Percentiles rank a stretch among this genome's conserved stretches.
Evolutionary conservation across 2,797 vertebrate genomes (phyloP).

Genomic region (Xenentodon cancila): DNA sequence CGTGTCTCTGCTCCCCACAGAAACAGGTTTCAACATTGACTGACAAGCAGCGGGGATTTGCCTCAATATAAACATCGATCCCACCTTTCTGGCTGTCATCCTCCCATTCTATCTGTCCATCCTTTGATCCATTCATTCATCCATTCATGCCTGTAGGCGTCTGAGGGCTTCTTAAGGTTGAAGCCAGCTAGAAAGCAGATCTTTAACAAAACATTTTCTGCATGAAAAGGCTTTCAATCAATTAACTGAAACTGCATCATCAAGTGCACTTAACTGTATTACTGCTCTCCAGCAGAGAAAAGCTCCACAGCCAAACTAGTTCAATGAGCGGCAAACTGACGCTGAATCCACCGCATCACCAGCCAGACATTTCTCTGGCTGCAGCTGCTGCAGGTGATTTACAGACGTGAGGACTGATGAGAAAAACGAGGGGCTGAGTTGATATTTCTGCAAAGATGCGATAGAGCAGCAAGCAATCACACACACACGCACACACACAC

Average conservation of each 20-base stretch:
- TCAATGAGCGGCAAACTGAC: neutral
- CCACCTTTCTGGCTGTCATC: slow-evolving; percentile 10
- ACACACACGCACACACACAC: neutral
- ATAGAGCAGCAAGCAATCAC: neutral
- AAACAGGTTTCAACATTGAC: slow-evolving; percentile 8
- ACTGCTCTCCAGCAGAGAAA: slow-evolving; percentile 18
- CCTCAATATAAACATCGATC: slow-evolving; percentile 11
- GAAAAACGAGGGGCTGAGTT: slow-evolving; percentile 4
- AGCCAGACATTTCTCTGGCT: slow-evolving; percentile 6
- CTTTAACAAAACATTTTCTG: slow-evolving; percentile 14
- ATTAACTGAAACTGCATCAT: slow-evolving; percentile 14
- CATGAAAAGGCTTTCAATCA: slow-evolving; percentile 9
- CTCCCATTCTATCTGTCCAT: slow-evolving; percentile 18
- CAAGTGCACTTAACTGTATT: slow-evolving; percentile 37
- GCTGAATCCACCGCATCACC: slow-evolving; percentile 14
- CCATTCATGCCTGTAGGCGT: slow-evolving; percentile 24
- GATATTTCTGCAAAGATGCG: slow-evolving; percentile 27
- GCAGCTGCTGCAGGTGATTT: slow-evolving; percentile 35
- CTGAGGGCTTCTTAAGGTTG: slow-evolving; percentile 18
- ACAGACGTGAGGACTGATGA: slow-evolving; percentile 10
- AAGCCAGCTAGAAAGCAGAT: slow-evolving; percentile 4
- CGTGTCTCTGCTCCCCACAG: neutral
- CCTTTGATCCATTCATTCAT: slow-evolving; percentile 30
- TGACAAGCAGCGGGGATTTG: slow-evolving; percentile 25
- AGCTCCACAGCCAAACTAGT: neutral